Evolutionary conservation across 2,113 vertebrate species (phyloP), one percentile per base, ranked within the genome.

Genomic region (Ammospiza nelsoni): DNA sequence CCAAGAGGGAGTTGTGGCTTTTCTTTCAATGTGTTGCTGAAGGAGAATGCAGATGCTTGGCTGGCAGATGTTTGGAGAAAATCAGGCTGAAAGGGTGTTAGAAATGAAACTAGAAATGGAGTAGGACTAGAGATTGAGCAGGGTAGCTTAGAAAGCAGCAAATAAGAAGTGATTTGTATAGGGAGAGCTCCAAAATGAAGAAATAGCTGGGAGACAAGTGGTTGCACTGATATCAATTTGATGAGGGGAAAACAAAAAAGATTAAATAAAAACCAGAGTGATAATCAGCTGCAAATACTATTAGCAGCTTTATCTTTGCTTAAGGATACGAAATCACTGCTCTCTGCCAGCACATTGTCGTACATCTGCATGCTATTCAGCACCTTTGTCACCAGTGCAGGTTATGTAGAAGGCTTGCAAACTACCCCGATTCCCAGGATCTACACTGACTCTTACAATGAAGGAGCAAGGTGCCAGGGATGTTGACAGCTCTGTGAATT

Each of bases 401-500:
- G 44, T 93, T 91, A 76, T 27, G 22, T 72, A 87, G 87, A 91
- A 91, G 48, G 15, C 44, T 71, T 81, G 73, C 27, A 65, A 58
- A 62, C 46, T 25, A 8, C 6, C 31, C 29, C 1, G 4, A 18
- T 71, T 78, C 48, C 55, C 74, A 61, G 31, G 51, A 69, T 92
- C 67, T 65, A 72, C 93, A 27, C 24, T 77, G 41, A 65, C 49
- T 86, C 35, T 51, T 85, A 90, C 54, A 77, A 24, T 69, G 59
- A 89, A 66, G 80, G 46, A 95, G 37, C 17, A 92, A 94, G 59
- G 72, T 96, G 68, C 74, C 35, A 14, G 65, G 59, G 83, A 84
- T 72, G 24, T 55, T 92, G 91, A 92, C 72, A 94, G 43, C 46
- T 86, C 80, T 92, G 67, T 90, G 94, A 89, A 89, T 87, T 87